Conservation (phyloP, 2,888 invertebrate genomes). For the Anarsia innoxiella region DNA sequence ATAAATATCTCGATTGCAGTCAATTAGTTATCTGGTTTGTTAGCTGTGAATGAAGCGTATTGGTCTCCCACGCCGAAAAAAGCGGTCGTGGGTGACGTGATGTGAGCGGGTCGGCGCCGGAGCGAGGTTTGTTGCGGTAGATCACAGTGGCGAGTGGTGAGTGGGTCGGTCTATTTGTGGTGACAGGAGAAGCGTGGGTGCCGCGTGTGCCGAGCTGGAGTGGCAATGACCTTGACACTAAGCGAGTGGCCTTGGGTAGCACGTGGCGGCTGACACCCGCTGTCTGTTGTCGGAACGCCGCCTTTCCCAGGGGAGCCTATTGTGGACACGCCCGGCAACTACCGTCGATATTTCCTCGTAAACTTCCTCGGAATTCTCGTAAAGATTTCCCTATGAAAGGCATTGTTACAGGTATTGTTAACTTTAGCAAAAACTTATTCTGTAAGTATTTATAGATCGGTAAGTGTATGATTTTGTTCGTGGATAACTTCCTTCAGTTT, state of each 20-base stretch:
- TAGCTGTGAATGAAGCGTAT: constrained; percentile 18
- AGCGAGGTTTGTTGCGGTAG: constrained; percentile 46
- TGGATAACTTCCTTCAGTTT: no score
- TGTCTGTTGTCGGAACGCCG: constrained; percentile 74
- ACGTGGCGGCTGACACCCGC: constrained; percentile 75
- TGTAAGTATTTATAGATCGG: no score
- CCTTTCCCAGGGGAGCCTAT: constrained; percentile 73
- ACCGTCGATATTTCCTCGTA: constrained; percentile 25
- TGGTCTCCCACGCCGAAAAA: constrained; percentile 26
- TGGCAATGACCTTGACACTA: constrained; percentile 76
- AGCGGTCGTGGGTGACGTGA: constrained; percentile 13
- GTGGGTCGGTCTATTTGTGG: constrained; percentile 73
- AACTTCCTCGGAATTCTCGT: no score
- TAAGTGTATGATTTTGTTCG: no score
- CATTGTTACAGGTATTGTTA: no score
- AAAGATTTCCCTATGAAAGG: no score
- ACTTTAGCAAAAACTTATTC: no score
- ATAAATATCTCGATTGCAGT: neutral
- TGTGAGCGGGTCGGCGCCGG: constrained; percentile 27
- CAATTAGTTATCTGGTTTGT: constrained; percentile 11
- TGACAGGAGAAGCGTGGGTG: constrained; percentile 73
- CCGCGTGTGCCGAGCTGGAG: constrained; percentile 72
- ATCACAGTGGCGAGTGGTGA: constrained; percentile 41
- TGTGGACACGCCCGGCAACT: constrained; percentile 58
- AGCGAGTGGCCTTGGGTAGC: constrained; percentile 75